These are phyloP conservation scores for Pinctada fucata DNA, from an alignment of 2,888 invertebrate species.

Conservation along the genomic window DNA sequence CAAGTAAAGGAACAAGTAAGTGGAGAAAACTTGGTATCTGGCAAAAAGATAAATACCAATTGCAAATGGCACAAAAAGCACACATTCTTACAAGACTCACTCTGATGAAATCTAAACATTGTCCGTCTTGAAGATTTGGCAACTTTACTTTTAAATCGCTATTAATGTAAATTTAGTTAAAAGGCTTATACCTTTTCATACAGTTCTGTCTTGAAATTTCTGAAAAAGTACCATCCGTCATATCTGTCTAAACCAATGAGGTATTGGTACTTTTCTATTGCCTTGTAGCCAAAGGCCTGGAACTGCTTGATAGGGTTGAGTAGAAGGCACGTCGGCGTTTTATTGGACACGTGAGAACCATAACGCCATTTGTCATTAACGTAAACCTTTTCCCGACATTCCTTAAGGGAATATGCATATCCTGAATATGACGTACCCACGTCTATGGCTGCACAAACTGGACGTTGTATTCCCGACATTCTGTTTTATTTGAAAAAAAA, in stretches of 20 bases:
- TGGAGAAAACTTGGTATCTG: too few relatives aligned
- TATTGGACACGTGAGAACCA: background rate
- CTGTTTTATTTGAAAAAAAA: too few relatives aligned
- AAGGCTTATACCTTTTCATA: background rate
- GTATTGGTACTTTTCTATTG: background rate
- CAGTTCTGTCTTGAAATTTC: background rate
- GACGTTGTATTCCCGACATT: too few relatives aligned
- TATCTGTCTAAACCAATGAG: background rate
- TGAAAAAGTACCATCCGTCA: background rate
- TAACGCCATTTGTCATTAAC: background rate
- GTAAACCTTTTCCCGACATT: background rate
- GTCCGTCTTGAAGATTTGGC: too few relatives aligned
- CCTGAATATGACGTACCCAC: slow-evolving; percentile 11
- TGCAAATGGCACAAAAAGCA: too few relatives aligned
- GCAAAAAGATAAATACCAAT: too few relatives aligned
- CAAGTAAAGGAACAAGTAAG: too few relatives aligned
- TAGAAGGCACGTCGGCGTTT: slow-evolving; percentile 8
- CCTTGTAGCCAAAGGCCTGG: background rate
- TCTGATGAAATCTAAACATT: too few relatives aligned
- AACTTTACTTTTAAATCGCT: too few relatives aligned
- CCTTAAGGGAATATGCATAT: background rate
- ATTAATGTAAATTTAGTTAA: too few relatives aligned
- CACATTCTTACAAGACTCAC: too few relatives aligned
- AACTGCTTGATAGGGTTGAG: background rate
- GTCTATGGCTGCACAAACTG: slow-evolving; percentile 8